A percentile compares a stretch with the other conserved stretches of the same genome.
phyloP scores from a whole-genome alignment of 1,140 invertebrate genomes.

The Achroia grisella region DNA sequence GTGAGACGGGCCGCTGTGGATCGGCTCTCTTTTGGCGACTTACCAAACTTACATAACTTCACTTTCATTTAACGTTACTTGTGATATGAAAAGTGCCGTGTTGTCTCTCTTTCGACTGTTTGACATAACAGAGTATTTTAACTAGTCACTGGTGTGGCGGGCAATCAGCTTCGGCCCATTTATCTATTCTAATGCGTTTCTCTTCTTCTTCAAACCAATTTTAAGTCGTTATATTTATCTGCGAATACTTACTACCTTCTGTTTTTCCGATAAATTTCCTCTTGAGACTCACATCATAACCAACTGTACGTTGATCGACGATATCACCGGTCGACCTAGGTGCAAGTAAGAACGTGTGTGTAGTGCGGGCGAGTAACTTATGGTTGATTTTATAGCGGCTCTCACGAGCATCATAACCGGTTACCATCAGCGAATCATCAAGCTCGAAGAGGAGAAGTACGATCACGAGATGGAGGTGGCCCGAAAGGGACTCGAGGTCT shows the following conservation, averaged over 20 bases:
- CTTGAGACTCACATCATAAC: conserved; percentile 40
- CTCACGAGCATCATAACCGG: conserved; percentile 89
- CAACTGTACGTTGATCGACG: conserved; percentile 27
- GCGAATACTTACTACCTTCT: conserved; percentile 46
- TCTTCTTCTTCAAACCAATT: conserved; percentile 47
- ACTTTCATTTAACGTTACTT: conserved; percentile 45
- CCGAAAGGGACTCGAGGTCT: conserved; percentile 93
- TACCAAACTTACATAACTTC: conserved; percentile 56
- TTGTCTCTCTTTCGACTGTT: conserved; percentile 52
- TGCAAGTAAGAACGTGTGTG: conserved; percentile 15
- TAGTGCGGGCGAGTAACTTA: conserved; percentile 48
- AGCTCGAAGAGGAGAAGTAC: conserved; percentile 95
- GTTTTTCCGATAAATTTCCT: conserved; percentile 38
- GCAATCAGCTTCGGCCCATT: conserved; percentile 22
- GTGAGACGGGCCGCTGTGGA: conserved; percentile 42
- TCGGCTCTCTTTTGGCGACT: conserved; percentile 50
- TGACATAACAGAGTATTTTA: conserved; percentile 31
- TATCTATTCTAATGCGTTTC: conserved; percentile 46
- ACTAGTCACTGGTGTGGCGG: conserved; percentile 26
- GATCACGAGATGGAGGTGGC: conserved; percentile 96
- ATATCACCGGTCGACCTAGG: conserved; percentile 16
- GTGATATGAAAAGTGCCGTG: conserved; percentile 52
- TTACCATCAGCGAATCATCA: conserved; percentile 90
- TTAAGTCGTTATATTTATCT: conserved; percentile 36
- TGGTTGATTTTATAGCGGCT: conserved; percentile 78